Base-by-base conservation (phyloP, 2,797 vertebrate species). In the Odontamblyopus rebecca region DNA sequence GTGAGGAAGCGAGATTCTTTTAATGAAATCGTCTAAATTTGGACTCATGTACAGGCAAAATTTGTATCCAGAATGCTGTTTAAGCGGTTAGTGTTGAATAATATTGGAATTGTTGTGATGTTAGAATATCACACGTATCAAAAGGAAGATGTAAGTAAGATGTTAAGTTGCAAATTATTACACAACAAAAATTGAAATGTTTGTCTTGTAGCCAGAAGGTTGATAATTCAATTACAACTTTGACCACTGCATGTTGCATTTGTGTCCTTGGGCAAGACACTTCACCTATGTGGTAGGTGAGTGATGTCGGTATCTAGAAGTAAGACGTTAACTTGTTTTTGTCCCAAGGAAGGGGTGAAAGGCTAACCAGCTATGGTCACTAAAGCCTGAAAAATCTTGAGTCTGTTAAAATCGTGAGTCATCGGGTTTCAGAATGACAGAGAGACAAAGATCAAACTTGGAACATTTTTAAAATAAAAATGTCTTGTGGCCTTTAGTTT, bases 1-100 rank as follows among this genome's bases (percentile, higher is more conserved):
- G 32, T n/a, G 32, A 41, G 30, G 32, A n/a, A 18, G n/a, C 18
- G 3, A 41, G 41, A 48, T 48, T 48, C 27, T 48, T 66, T 30
- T 51, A 66, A 50, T 66, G 41, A 66, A 66, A 51, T 38, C 6
- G 44, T 16, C 44, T 66, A 66, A 50, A 50, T 66, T 50, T 66
- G 44, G 44, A 51, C 57, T 60, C 57, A 27, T 57, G 56, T 60
- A 60, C 27, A 30, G 57, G 56, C 26, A 59, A 26, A 9, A 59
- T 59, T 26, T 27, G 9, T 11, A 13, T 11, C 23, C 27, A 57
- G 56, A 57, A 23, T 27, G 4, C 16, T 60, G 6, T 16, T 30
- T 30, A 27, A 57, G 56, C 23, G 3, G 3, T 61, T 9, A 19
- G 60, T 61, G 53, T 54, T 9, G 60, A 30, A 27, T 23, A 12